Base-by-base conservation (phyloP, 2,797 vertebrate species). In the Malurus leucopterus region DNA sequence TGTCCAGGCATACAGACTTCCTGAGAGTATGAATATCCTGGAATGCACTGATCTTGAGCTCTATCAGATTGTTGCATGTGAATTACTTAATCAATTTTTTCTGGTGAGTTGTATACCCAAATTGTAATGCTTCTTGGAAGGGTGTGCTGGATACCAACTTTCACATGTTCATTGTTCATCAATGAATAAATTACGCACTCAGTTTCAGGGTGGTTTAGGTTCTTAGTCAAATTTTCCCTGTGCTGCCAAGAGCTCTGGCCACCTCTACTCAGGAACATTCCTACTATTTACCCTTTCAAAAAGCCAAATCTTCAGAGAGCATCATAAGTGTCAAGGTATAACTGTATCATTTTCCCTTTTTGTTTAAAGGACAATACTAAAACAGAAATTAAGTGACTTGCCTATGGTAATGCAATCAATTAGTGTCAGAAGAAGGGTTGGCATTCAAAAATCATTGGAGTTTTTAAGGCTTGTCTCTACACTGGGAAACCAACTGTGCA, bases 201-300 rank as follows among this genome's bases (percentile, higher is more conserved):
- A 55, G 26, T 83, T 83, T 84, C 69, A 81, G 67, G 76, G 59
- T 74, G 34, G 54, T 72, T 95, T 49, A 59, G n/a, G 36, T 78
- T 89, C 82, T 91, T 65, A 84, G 76, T 61, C 69, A 91, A 63
- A 85, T 84, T 91, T 89, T 70, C 65, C 67, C 41, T 69, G 41
- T 51, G 65, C 32, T 91, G 69, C 55, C 65, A 80, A 53, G 40
- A 87, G 58, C 41, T 85, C 76, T 3, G 23, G 63, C 36, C 81
- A 78, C 55, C n/a, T 67, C 49, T 83, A 53, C 64, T 83, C 65
- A 85, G 72, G 85, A 88, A 87, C n/a, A 57, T 27, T 67, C 59
- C 53, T 69, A 27, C n/a, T 75, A 64, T 50, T 72, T 83, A 79
- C 6, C 53, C 41, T 87, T 83, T 87, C 67, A 78, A 75, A 78